A percentile compares a stretch with the other conserved stretches of the same genome.
phyloP scores from a whole-genome alignment of 2,888 invertebrate species.

The Pterostichus madidus region DNA sequence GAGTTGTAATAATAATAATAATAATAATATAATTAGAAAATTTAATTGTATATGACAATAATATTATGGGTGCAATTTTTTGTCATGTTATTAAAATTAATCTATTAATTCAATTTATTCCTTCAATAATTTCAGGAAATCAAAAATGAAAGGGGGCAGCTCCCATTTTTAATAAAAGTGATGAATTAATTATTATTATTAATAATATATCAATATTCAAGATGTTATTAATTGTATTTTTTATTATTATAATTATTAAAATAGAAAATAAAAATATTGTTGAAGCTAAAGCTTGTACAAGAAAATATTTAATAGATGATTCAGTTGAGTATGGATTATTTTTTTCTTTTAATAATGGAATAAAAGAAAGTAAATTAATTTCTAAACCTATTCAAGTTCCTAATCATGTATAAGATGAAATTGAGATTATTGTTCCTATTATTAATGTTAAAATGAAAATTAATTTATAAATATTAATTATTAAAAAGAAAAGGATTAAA shows the following conservation, averaged over 20 bases:
- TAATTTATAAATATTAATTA: conserved; percentile 78
- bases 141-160: conserved; percentile 81
- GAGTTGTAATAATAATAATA: conserved; percentile 76
- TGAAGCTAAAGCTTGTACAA: conserved; percentile 81
- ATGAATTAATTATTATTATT: conserved; percentile 71
- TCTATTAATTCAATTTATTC: conserved; percentile 80
- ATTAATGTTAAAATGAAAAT: conserved; percentile 79
- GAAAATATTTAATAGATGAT: conserved; percentile 82
- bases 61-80: conserved; percentile 82
- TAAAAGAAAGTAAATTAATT: conserved; percentile 82
- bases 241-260: conserved; percentile 75
- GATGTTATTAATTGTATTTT: conserved; percentile 74
- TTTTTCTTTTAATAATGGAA: conserved; percentile 79
- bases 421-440: conserved; percentile 77
- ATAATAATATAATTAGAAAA: conserved; percentile 59
- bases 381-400: conserved; percentile 82
- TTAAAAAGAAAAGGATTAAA: conserved; percentile 78
- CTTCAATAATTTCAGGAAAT: conserved; percentile 81
- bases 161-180: conserved; percentile 80
- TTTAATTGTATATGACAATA: conserved; percentile 76
- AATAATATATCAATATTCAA: conserved; percentile 65
- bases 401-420: conserved; percentile 77
- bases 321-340: conserved; percentile 79
- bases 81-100: conserved; percentile 82
- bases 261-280: conserved; percentile 78